These are phyloP conservation scores for Paraplagusia blochii DNA, from an alignment of 2,113 vertebrate species.

Conservation along the genomic window DNA sequence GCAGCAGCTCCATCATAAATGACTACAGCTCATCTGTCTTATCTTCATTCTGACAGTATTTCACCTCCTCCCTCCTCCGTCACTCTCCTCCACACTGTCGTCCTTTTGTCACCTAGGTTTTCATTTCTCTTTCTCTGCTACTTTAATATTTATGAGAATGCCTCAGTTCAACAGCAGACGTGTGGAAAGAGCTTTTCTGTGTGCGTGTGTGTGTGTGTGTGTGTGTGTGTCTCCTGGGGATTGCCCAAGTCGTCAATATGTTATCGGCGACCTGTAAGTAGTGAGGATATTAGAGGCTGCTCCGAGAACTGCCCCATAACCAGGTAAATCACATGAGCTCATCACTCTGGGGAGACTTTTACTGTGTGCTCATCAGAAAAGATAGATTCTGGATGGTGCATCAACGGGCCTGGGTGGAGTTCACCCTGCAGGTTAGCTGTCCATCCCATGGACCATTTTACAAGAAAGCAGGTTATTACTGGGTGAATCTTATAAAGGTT, in stretches of 20 bases:
- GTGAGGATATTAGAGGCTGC: conserved; percentile 16
- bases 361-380: conserved; percentile 48
- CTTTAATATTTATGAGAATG: conserved; percentile 11
- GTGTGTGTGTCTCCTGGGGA: conserved; percentile 20
- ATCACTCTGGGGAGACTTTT: conserved; percentile 40
- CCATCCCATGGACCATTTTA: too few species aligned
- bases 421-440: too few species aligned
- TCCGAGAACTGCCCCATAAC: conserved; percentile 19
- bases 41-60: conserved; percentile 4
- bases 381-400: not conserved
- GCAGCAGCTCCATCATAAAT: conserved; percentile 48
- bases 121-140: not conserved
- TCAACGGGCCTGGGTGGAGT: not conserved
- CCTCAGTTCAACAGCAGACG: conserved; percentile 15
- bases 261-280: conserved; percentile 25
- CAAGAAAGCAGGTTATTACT: too few species aligned
- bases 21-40: conserved; percentile 29
- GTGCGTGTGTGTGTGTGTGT: too few species aligned
- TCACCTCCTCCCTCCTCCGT: not conserved
- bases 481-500: too few species aligned
- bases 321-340: conserved; percentile 59
- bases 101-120: not conserved
- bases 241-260: conserved; percentile 27
- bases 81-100: not conserved
- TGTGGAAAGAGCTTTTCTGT: conserved; percentile 25